These are phyloP conservation scores for Charanyca ferruginea DNA, from an alignment of 2,888 invertebrate genomes.

Conservation along the genomic window DNA sequence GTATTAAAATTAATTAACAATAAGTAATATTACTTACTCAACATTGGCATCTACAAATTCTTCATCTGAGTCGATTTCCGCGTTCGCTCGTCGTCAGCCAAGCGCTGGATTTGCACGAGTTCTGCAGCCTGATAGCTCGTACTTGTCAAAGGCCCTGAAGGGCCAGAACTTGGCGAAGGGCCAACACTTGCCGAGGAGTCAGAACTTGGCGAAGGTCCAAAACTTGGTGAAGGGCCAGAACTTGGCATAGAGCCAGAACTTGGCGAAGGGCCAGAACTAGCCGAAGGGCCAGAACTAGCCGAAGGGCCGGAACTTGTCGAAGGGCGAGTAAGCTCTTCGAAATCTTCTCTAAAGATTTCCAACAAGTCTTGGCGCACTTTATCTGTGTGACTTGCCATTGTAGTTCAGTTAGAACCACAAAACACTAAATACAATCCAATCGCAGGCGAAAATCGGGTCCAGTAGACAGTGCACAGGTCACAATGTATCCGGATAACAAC, in stretches of 20 bases:
- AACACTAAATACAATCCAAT: slow-evolving; percentile 1
- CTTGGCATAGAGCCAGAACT: too few relatives aligned
- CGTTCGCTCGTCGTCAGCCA: neutral
- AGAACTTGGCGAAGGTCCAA: too few relatives aligned
- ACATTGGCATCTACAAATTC: neutral
- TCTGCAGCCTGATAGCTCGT: too few relatives aligned
- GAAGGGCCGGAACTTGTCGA: neutral
- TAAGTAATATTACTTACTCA: too few relatives aligned
- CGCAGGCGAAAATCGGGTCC: slow-evolving; percentile 1
- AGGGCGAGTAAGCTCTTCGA: neutral
- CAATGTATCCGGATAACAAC: neutral
- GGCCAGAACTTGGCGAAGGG: neutral
- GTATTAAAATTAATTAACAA: neutral
- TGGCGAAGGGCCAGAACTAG: too few relatives aligned
- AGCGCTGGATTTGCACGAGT: neutral
- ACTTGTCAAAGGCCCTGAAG: neutral
- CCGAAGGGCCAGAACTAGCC: too few relatives aligned
- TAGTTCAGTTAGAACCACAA: neutral
- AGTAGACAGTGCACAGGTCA: slow-evolving; percentile 11
- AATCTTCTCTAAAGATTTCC: slow-evolving; percentile 1
- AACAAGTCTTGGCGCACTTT: neutral
- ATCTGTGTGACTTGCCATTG: neutral
- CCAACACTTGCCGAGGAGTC: neutral
- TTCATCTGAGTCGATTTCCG: neutral
- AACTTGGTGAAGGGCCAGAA: too few relatives aligned